Conservation (phyloP, 2,113 vertebrate species). For the Argyrosomus japonicus region DNA sequence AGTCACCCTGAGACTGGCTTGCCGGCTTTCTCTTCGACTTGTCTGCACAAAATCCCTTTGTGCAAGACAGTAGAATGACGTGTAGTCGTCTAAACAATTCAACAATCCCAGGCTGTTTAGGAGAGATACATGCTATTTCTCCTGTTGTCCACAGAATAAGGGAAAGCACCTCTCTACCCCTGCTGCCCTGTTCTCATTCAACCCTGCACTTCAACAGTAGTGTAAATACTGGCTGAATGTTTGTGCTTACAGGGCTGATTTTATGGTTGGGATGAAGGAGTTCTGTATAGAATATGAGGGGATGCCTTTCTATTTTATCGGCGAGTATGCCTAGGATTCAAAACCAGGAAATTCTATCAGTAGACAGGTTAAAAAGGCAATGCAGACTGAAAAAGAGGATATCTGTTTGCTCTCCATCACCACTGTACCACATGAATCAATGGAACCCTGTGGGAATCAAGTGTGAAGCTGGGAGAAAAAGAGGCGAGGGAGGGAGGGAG, state of each 20-base stretch:
- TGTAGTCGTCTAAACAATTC: slow-evolving; percentile 8
- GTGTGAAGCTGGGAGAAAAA: slow-evolving; percentile 60
- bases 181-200: slow-evolving; percentile 40
- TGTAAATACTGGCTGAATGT: slow-evolving; percentile 43
- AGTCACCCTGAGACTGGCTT: slow-evolving; percentile 71
- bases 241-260: slow-evolving; percentile 41
- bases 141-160: neutral
- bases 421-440: slow-evolving; percentile 73
- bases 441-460: slow-evolving; percentile 73
- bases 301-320: slow-evolving; percentile 50
- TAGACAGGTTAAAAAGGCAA: slow-evolving; percentile 64
- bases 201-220: neutral
- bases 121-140: slow-evolving; percentile 16
- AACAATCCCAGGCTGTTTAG: slow-evolving; percentile 16
- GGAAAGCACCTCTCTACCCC: neutral
- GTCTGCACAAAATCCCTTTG: slow-evolving; percentile 44
- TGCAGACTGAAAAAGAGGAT: slow-evolving; percentile 52
- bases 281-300: slow-evolving; percentile 29
- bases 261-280: slow-evolving; percentile 34
- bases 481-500: slow-evolving; percentile 25
- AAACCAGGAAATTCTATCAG: slow-evolving; percentile 64
- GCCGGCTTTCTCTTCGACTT: slow-evolving; percentile 59
- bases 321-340: slow-evolving; percentile 18
- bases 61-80: slow-evolving; percentile 6
- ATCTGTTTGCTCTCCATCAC: slow-evolving; percentile 68